Conservation (phyloP, 2,888 invertebrate species). For the Galeruca laticollis region DNA sequence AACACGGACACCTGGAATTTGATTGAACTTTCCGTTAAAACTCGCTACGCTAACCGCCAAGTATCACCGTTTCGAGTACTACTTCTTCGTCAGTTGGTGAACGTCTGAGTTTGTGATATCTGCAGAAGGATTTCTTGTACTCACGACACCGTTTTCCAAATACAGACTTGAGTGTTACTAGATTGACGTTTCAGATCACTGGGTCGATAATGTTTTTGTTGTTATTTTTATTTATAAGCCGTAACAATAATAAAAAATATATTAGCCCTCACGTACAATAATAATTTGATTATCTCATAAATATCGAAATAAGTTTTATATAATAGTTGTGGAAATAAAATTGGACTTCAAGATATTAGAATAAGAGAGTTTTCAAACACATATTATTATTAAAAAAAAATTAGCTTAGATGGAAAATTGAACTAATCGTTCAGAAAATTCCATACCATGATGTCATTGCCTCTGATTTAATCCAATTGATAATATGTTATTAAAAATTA, state of each 20-base stretch:
- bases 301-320: too few relatives aligned
- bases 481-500: too few relatives aligned
- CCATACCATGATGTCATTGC: too few relatives aligned
- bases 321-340: too few relatives aligned
- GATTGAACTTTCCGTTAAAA: constrained; percentile 13
- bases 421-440: too few relatives aligned
- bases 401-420: too few relatives aligned
- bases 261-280: neutral
- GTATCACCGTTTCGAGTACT: constrained; percentile 11
- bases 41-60: neutral
- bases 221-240: constrained; percentile 3
- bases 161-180: constrained; percentile 3
- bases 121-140: constrained; percentile 27
- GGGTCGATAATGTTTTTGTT: constrained; percentile 34
- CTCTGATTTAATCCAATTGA: too few relatives aligned
- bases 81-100: constrained; percentile 28
- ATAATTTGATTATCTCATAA: too few relatives aligned
- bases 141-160: constrained; percentile 35
- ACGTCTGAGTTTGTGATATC: constrained; percentile 16
- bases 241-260: neutral
- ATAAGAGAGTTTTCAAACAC: too few relatives aligned
- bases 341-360: too few relatives aligned
- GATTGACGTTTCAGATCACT: constrained; percentile 29
- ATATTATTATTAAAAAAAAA: too few relatives aligned
- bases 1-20: neutral